Base-by-base conservation (phyloP, 2,797 vertebrate species). In the Heliangelus exortis region DNA sequence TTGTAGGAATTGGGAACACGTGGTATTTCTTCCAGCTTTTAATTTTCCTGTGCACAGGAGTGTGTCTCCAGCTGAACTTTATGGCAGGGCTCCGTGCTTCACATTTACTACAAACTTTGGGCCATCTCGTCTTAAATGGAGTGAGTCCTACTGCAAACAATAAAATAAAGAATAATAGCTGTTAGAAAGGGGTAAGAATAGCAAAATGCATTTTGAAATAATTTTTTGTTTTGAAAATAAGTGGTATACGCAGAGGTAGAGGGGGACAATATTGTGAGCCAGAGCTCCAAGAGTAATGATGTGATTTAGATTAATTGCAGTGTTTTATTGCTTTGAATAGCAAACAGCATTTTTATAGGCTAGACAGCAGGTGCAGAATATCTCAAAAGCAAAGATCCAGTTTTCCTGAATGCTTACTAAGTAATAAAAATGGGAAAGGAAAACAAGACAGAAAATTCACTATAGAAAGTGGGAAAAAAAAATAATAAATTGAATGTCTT, bases 351-450 rank as follows among this genome's bases (percentile, higher is more conserved):
- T 97, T 97, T 97, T 96, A 96, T 90, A 93, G 96, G 94, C 91
- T 81, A 97, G 95, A 95, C 92, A 97, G 95, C 97, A 97, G 97
- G 96, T 97, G 97, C 94, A 96, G 96, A 96, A 92, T 87, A 96
- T 96, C 95, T 96, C 83, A 93, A 96, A 96, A 84, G 85, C 84
- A 96, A 94, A 95, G 91, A 95, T 95, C 94, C 62, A 68, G 72
- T 95, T 90, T 89, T 83, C 22, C 92, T 93, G 87, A 95, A 95
- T 91, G 93, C 92, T 96, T 85, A 39, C 87, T 93, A 75, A 94
- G 73, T 94, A 93, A 96, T 93, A 90, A 95, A 97, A 96, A 87
- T 23, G 90, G 69, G 75, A 91, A 94, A 88, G 76, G 89, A 80
- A 96, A 96, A 75, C 78, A 89, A 93, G 87, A 33, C 31, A 55